A percentile compares a stretch with the other conserved stretches of the same genome.
Evolutionary conservation across 2,888 invertebrate genomes (phyloP).

Genomic region (Zonitis immaculata): DNA sequence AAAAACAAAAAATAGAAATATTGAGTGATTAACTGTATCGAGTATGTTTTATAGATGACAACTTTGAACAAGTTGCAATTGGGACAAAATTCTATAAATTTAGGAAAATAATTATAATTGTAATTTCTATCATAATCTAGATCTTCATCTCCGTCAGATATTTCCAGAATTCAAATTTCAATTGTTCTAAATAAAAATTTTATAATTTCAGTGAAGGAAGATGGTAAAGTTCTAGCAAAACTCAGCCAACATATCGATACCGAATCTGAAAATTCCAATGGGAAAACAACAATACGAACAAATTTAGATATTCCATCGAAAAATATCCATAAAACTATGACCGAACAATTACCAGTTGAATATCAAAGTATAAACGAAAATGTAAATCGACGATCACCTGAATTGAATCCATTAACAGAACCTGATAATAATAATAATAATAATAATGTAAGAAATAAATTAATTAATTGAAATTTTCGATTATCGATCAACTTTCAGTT

Average conservation of each 20-base stretch:
- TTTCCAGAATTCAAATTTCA: too few relatives aligned
- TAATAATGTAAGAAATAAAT: too few relatives aligned
- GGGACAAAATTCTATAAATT: too few relatives aligned
- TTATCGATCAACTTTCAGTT: conserved; percentile 45
- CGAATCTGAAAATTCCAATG: conserved; percentile 38
- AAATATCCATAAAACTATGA: conserved; percentile 54
- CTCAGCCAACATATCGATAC: conserved; percentile 42
- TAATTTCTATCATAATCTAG: too few relatives aligned
- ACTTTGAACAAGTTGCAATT: too few relatives aligned
- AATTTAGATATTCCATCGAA: conserved; percentile 56
- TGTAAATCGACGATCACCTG: conserved; percentile 46
- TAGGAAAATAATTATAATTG: too few relatives aligned
- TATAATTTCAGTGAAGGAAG: conserved; percentile 44
- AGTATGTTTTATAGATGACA: too few relatives aligned
- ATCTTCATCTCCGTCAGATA: too few relatives aligned
- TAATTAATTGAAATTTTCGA: not conserved
- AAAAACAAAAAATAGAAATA: too few relatives aligned
- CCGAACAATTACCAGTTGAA: conserved; percentile 43
- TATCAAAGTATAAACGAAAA: conserved; percentile 31
- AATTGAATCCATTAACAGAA: conserved; percentile 28
- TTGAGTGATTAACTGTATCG: too few relatives aligned
- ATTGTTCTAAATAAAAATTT: too few relatives aligned
- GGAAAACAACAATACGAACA: conserved; percentile 50
- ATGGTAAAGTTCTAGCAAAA: conserved; percentile 46
- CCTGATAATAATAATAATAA: conserved; percentile 21